These are phyloP conservation scores for Eurypyga helias DNA, from an alignment of 2,113 vertebrate genomes.

Conservation along the genomic window DNA sequence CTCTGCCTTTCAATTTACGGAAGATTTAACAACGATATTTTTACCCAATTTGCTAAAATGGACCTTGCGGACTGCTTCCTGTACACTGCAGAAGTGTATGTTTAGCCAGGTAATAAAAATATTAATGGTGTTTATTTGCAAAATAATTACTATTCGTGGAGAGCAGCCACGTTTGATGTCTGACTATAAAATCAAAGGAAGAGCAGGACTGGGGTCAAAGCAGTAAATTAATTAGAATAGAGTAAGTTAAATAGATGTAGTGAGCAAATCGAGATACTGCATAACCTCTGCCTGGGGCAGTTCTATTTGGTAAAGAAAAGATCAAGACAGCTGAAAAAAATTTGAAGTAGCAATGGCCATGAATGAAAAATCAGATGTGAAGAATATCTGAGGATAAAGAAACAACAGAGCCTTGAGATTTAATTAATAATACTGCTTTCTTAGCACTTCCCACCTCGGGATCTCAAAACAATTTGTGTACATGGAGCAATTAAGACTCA, in stretches of 20 bases:
- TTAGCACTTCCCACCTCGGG: background rate
- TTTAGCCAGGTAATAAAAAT: background rate
- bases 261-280: background rate
- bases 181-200: constrained; percentile 16
- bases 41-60: background rate
- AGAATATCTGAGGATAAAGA: background rate
- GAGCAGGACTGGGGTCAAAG: background rate
- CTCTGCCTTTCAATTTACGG: background rate
- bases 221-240: constrained; percentile 41
- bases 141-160: background rate
- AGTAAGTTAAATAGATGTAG: constrained; percentile 5
- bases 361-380: background rate
- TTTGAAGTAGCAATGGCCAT: background rate
- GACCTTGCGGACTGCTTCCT: background rate
- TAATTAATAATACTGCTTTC: background rate
- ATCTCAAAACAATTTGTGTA: background rate
- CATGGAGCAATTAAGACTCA: background rate
- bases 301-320: constrained; percentile 27
- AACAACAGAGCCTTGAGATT: background rate
- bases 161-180: background rate
- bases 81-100: background rate
- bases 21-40: background rate
- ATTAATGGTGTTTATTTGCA: background rate
- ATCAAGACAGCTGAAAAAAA: background rate
- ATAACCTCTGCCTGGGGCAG: background rate